These are phyloP conservation scores for Micrasema longulum DNA, from an alignment of 1,140 invertebrate genomes.

Conservation along the genomic window DNA sequence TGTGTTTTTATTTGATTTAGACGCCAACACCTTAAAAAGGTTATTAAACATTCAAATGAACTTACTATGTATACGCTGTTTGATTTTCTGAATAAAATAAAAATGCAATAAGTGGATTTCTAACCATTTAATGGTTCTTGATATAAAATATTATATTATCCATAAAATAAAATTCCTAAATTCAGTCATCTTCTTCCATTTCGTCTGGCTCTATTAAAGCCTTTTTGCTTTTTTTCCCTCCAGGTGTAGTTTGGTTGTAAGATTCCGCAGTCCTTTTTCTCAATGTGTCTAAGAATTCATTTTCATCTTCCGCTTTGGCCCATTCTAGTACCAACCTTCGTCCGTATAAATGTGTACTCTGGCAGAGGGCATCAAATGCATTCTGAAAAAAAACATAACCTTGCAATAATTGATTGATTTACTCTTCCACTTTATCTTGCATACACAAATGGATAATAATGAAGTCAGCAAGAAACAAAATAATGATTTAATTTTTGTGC, in stretches of 20 bases:
- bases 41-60: too few relatives aligned
- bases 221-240: constrained; percentile 69
- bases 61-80: too few relatives aligned
- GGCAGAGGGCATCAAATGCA: constrained; percentile 92
- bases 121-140: too few relatives aligned
- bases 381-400: constrained; percentile 67
- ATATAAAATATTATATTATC: too few relatives aligned
- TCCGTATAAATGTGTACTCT: constrained; percentile 98
- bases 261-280: constrained; percentile 86
- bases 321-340: constrained; percentile 95
- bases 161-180: not conserved
- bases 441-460: too few relatives aligned
- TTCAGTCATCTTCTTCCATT: constrained; percentile 60
- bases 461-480: too few relatives aligned
- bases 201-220: constrained; percentile 67
- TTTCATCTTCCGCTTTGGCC: constrained; percentile 86
- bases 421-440: too few relatives aligned
- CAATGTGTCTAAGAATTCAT: constrained; percentile 83
- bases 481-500: too few relatives aligned
- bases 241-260: constrained; percentile 67
- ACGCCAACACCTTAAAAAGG: too few relatives aligned
- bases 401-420: constrained; percentile 32
- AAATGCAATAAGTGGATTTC: not conserved
- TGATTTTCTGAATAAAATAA: too few relatives aligned
- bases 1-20: too few relatives aligned